Base-by-base conservation (phyloP, 2,797 vertebrate genomes). In the Gallinago solitaria region DNA sequence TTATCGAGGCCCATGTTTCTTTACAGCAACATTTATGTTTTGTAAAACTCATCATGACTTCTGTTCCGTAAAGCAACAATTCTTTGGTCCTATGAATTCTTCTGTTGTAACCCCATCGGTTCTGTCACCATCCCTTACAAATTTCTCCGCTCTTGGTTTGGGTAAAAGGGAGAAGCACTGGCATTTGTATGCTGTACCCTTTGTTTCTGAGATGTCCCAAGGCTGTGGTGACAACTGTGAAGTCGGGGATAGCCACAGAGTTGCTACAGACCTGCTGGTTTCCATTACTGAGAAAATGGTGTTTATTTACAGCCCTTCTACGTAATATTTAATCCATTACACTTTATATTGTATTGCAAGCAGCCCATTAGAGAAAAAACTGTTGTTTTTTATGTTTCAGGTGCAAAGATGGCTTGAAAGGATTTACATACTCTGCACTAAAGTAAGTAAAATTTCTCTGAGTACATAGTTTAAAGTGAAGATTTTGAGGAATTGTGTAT, bases 351-450 rank as follows among this genome's bases (percentile, higher is more conserved):
- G 37, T 25, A 28, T 17, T 93, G 30, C 37, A 68, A 77, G n/a
- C 60, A 80, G 30, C 25, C 37, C 50, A 0, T 54, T 84, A 23
- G 1, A 92, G 43, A 56, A 48, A 73, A 90, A 77, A 33, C 9
- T 78, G 18, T 84, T 69, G n/a, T 32, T 3, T 94, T 97, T 95
- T 95, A 16, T 96, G 19, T 98, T 98, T 87, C 97, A 99, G 99
- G 96, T 99, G 98, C 97, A 99, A 99, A 98, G 99, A 99, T 81
- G 99, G 99, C 80, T 99, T 99, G 93, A 99, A 99, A 97, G 99
- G 99, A 96, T 99, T 99, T 98, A 98, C 98, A 8, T 99, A 99
- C 90, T 99, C 99, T 71, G 99, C 99, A 14, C 98, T 99, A 45
- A 99, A 99, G 99, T 99, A 98, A 98, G 99, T 98, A 65, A 81